Evolutionary conservation across 2,888 invertebrate genomes (phyloP), one percentile per base, ranked within the genome.

Genomic region (Rhagium mordax): DNA sequence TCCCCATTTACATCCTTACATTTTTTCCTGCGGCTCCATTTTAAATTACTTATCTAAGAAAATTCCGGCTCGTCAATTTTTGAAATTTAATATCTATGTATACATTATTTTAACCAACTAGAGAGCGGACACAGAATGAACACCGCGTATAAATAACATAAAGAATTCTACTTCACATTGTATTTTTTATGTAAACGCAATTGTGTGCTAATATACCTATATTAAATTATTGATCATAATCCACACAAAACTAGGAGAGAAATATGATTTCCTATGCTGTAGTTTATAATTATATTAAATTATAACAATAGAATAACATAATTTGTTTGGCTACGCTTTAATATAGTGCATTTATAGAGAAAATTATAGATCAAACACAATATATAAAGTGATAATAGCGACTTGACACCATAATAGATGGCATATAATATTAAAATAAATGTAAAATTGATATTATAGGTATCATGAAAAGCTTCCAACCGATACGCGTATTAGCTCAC

Each of bases 381-480:
- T 18, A 0, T 59, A 59, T 20, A 59, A 55, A 59, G 33, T 33
- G 18, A 59, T 59, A 59, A 59, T 33, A 8, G 15, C 2, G 27
- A n/a, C 24, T 27, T 57, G 15, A 24, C 15, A 57, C 27, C 8
- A 57, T 59, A 59, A 59, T 29, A 33, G 18, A 33, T 29, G 33
- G 59, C 20, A 29, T 47, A 51, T 47, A 65, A 33, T 65, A 16
- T 64, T 29, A 51, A 27, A 51, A 65, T 53, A 65, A 65, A 65
- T 53, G 53, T 27, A 10, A 65, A 53, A 65, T 65, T 65, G 53
- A 65, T 65, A 53, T 49, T 55, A 55, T 53, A 65, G 65, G 16
- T 69, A 51, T 69, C 49, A 51, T 16, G 69, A 69, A 69, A 69
- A 69, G 60, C 60, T 69, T 51, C 41, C 27, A 24, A 59, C 16